A percentile compares a stretch with the other conserved stretches of the same genome.
Evolutionary conservation across 1,140 invertebrate species (phyloP).

Genomic region (Atta cephalotes): DNA sequence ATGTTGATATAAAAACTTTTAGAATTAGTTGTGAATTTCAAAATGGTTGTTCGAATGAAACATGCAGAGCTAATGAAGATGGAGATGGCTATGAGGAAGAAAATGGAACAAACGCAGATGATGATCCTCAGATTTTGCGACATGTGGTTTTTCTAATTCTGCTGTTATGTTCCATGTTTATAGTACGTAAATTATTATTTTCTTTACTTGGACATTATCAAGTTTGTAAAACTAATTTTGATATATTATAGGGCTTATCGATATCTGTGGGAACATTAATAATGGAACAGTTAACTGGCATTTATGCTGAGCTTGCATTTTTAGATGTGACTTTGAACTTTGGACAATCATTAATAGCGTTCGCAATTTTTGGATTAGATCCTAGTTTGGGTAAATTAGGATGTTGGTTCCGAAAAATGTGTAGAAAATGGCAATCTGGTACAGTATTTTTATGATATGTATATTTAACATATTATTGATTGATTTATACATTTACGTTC

Average conservation of each 20-base stretch:
- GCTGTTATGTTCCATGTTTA: slow-evolving; percentile 94
- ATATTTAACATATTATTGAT: slow-evolving; percentile 31
- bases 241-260: slow-evolving; percentile 90
- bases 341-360: slow-evolving; percentile 94
- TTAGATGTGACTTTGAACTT: slow-evolving; percentile 95
- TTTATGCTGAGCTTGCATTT: slow-evolving; percentile 96
- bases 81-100: slow-evolving; percentile 78
- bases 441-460: slow-evolving; percentile 22
- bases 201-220: slow-evolving; percentile 19
- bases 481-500: slow-evolving; percentile 3
- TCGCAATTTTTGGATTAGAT: slow-evolving; percentile 95
- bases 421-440: slow-evolving; percentile 78
- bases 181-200: slow-evolving; percentile 88
- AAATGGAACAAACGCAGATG: slow-evolving; percentile 74
- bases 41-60: slow-evolving; percentile 79
- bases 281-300: slow-evolving; percentile 94
- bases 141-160: slow-evolving; percentile 95
- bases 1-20: slow-evolving; percentile 7
- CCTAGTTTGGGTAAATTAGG: slow-evolving; percentile 86
- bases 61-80: slow-evolving; percentile 69
- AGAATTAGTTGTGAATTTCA: slow-evolving; percentile 75
- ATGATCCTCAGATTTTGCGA: slow-evolving; percentile 91
- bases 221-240: slow-evolving; percentile 29
- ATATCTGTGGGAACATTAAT: slow-evolving; percentile 95
- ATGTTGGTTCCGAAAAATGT: slow-evolving; percentile 79